Evolutionary conservation across 2,888 invertebrate genomes (phyloP).

Genomic region (Halictus ligatus): DNA sequence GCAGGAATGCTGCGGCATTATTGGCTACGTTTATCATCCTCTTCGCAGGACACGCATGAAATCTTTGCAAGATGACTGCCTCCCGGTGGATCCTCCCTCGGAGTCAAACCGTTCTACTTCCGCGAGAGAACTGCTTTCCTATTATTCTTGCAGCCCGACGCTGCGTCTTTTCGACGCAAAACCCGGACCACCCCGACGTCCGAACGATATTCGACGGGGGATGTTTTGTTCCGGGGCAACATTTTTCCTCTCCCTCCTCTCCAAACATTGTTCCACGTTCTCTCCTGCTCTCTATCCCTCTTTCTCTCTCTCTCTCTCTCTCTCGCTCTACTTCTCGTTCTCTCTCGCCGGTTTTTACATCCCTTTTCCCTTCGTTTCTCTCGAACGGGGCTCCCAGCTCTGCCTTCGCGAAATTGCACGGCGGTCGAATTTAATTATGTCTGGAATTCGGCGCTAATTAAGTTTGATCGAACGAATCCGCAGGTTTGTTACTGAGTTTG

Average conservation of each 20-base stretch:
- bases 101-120: background rate
- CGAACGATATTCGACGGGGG: constrained; percentile 62
- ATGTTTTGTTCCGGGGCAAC: constrained; percentile 42
- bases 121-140: constrained; percentile 1
- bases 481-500: constrained; percentile 79
- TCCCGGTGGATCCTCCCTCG: constrained; percentile 8
- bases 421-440: constrained; percentile 81
- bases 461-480: constrained; percentile 82
- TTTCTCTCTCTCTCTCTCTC: background rate
- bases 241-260: constrained; percentile 31
- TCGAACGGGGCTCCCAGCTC: constrained; percentile 52
- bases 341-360: constrained; percentile 42
- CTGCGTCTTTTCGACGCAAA: background rate
- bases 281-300: constrained; percentile 8
- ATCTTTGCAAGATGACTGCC: constrained; percentile 61
- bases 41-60: constrained; percentile 54
- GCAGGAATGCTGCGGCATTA: constrained; percentile 73
- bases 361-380: constrained; percentile 38
- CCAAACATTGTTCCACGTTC: background rate
- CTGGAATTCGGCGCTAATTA: constrained; percentile 82
- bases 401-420: constrained; percentile 71
- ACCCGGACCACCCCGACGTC: background rate
- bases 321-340: background rate
- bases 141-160: background rate
- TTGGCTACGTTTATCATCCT: constrained; percentile 74